Base-by-base conservation (phyloP, 2,113 vertebrate species). In the Xiphophorus maculatus region DNA sequence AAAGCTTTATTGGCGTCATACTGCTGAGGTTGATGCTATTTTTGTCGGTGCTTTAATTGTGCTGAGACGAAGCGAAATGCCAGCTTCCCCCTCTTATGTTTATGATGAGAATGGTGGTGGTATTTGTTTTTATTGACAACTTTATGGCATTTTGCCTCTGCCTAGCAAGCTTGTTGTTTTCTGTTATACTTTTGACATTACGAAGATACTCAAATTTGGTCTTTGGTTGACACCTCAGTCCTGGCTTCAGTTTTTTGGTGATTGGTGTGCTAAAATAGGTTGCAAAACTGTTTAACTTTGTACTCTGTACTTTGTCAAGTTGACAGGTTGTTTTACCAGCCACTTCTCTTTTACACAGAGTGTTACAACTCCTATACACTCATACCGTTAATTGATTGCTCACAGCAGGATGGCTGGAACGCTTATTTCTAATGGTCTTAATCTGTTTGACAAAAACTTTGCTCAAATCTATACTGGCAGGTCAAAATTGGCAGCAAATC, bases 11-110 rank as follows among this genome's bases (percentile, higher is more conserved):
- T n/a, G 51, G 22, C 22, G 10, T 6, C 25, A 58, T 58, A 71
- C 69, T 35, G 37, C 35, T 65, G 61, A 74, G 54, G 58, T 58
- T 80, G 42, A 73, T 48, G 33, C 66, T 66, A 67, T 73, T 82
- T 71, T 77, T 80, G 60, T 40, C 14, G 37, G 30, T 25, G 5
- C 54, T 66, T 3, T 70, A 29, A 51, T 68, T 77, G 61, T 78
- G 61, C 61, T 74, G 64, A 65, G 33, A 63, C 12, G 42, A 42
- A 35, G 40, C 66, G 70, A 74, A 66, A 61, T 0, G 14, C n/a
- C 63, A 19, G 5, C 33, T 66, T 71, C 51, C 44, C 62, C 37
- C 25, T 44, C 17, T 61, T 30, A 6, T n/a, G 29, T 84, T 72
- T 69, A n/a, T 27, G 60, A 28, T 69, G 17, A 58, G 33, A 66